Percentiles rank a stretch among this genome's conserved stretches.
These are phyloP conservation scores for Cosmopolites sordidus DNA, from an alignment of 2,888 invertebrate species.

Conservation along the genomic window DNA sequence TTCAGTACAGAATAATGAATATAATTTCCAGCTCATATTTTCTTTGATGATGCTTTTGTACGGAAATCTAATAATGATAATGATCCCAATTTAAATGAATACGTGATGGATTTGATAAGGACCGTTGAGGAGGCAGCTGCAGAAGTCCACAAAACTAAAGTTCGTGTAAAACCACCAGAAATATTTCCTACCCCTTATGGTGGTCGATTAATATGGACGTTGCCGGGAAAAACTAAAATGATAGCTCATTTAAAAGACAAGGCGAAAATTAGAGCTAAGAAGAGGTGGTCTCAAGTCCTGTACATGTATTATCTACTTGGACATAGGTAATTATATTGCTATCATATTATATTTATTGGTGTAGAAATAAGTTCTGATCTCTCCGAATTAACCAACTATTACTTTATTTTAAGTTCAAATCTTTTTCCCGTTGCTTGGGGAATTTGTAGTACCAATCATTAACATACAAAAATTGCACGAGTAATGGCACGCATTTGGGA, in stretches of 20 bases:
- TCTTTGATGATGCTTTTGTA: constrained; percentile 82
- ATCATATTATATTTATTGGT: too few relatives aligned
- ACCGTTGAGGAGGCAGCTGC: constrained; percentile 73
- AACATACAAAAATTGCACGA: too few relatives aligned
- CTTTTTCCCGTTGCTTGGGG: too few relatives aligned
- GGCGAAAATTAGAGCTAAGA: constrained; percentile 79
- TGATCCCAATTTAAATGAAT: constrained; percentile 72
- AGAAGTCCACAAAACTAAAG: constrained; percentile 64
- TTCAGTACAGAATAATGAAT: too few relatives aligned
- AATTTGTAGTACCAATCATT: too few relatives aligned
- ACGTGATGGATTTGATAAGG: constrained; percentile 68
- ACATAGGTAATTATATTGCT: constrained; percentile 69
- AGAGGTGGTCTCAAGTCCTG: constrained; percentile 94
- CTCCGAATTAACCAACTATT: too few relatives aligned
- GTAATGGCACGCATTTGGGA: too few relatives aligned
- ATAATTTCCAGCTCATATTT: constrained; percentile 62
- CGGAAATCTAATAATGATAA: constrained; percentile 57
- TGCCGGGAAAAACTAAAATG: constrained; percentile 81
- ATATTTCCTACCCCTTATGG: constrained; percentile 83
- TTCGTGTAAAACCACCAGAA: constrained; percentile 61
- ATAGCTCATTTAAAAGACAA: constrained; percentile 88
- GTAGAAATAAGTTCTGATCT: too few relatives aligned
- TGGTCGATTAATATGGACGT: constrained; percentile 75
- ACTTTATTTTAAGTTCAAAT: too few relatives aligned
- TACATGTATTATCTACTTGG: constrained; percentile 91